These are phyloP conservation scores for Leptinotarsa juncta DNA, from an alignment of 2,888 invertebrate genomes.

Conservation along the genomic window DNA sequence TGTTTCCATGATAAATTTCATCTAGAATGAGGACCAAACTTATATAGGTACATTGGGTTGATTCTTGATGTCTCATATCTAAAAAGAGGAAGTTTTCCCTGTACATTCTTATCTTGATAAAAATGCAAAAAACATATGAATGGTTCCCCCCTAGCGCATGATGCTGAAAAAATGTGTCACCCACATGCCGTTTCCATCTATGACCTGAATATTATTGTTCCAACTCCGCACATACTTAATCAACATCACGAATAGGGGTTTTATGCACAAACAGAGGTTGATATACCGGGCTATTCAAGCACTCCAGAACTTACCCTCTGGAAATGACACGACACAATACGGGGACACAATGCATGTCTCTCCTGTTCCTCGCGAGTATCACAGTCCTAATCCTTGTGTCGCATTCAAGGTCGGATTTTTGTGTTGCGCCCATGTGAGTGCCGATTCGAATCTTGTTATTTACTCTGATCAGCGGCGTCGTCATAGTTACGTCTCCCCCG, in stretches of 20 bases:
- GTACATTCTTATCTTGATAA: too few species aligned
- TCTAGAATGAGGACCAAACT: too few species aligned
- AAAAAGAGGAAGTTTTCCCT: too few species aligned
- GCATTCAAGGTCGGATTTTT: conserved; percentile 59
- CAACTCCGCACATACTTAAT: conserved; percentile 34
- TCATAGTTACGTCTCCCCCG: conserved; percentile 44
- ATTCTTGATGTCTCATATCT: too few species aligned
- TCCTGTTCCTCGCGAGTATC: conserved; percentile 54
- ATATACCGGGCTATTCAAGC: conserved; percentile 55
- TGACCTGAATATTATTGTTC: conserved; percentile 7
- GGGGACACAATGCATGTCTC: conserved; percentile 49
- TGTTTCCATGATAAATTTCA: too few species aligned
- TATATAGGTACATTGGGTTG: too few species aligned
- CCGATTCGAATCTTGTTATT: conserved; percentile 29
- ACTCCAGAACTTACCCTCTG: conserved; percentile 59
- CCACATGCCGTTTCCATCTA: background rate
- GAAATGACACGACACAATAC: conserved; percentile 63
- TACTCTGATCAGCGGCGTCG: conserved; percentile 35
- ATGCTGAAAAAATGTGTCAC: background rate
- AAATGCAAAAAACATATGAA: too few species aligned
- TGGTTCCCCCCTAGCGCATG: too few species aligned
- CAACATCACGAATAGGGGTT: conserved; percentile 48
- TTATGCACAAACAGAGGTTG: conserved; percentile 47
- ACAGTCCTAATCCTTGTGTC: conserved; percentile 58
- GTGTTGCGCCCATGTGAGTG: conserved; percentile 27